These are phyloP conservation scores for Lithophane socia DNA, from an alignment of 2,888 invertebrate species.

Conservation along the genomic window DNA sequence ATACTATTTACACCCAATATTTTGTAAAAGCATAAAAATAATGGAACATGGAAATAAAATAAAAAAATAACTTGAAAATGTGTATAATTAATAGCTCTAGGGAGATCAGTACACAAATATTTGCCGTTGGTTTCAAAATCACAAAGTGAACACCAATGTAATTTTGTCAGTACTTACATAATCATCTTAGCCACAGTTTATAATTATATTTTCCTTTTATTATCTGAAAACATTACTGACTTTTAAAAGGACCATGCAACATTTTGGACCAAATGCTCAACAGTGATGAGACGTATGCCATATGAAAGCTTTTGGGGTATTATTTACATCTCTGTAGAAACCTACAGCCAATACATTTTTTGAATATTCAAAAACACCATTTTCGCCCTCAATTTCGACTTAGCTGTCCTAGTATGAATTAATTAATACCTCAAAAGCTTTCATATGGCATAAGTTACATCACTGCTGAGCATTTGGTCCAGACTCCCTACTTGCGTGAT, in stretches of 20 bases:
- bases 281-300: no score
- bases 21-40: not conserved
- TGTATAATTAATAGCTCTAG: constrained; percentile 77
- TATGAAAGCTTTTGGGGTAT: no score
- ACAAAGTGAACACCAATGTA: constrained; percentile 38
- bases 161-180: constrained; percentile 30
- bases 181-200: constrained; percentile 7
- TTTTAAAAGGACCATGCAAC: not conserved
- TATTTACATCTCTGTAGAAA: no score
- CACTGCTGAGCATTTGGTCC: no score
- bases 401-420: no score
- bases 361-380: no score
- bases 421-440: no score
- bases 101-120: constrained; percentile 76
- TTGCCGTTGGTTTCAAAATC: constrained; percentile 60
- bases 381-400: no score
- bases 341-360: no score
- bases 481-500: no score
- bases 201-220: constrained; percentile 24
- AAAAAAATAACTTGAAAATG: constrained; percentile 70
- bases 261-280: no score
- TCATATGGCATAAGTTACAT: no score
- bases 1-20: not conserved
- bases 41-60: constrained; percentile 62
- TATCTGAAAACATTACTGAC: constrained; percentile 14